Conservation (phyloP, 2,888 invertebrate species). For the Heliconius ismenius region DNA sequence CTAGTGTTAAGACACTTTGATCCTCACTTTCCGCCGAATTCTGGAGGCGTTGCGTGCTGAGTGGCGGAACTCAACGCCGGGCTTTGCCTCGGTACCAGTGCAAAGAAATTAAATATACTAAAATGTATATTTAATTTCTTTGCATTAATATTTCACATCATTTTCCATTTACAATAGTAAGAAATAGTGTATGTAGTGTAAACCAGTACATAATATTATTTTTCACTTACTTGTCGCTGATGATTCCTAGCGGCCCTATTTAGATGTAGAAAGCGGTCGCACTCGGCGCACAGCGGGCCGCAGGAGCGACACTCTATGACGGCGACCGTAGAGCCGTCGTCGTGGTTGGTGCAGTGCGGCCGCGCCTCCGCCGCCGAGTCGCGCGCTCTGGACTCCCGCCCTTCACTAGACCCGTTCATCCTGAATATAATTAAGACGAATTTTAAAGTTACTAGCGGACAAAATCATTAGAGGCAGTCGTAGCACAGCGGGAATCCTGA, state of each 20-base stretch:
- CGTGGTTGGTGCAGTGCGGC: constrained; percentile 96
- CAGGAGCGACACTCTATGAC: constrained; percentile 96
- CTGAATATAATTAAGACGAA: constrained; percentile 43
- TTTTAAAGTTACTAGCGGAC: too few relatives aligned
- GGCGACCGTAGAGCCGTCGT: constrained; percentile 95
- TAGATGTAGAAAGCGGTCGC: constrained; percentile 96
- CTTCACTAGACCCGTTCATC: constrained; percentile 54
- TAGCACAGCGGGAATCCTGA: neutral
- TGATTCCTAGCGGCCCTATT: constrained; percentile 93
- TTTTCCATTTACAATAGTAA: too few relatives aligned
- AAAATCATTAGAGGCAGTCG: neutral
- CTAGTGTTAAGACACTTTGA: too few relatives aligned
- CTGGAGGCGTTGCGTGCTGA: too few relatives aligned
- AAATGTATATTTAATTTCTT: too few relatives aligned
- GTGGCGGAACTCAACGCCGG: too few relatives aligned
- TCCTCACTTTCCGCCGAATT: too few relatives aligned
- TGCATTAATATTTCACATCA: too few relatives aligned
- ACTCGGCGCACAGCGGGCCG: constrained; percentile 96
- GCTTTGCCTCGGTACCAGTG: too few relatives aligned
- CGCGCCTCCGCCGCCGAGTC: constrained; percentile 74
- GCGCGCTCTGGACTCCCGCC: constrained; percentile 53
- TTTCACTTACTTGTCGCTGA: constrained; percentile 85
- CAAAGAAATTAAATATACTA: too few relatives aligned
- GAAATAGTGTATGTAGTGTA: too few relatives aligned
- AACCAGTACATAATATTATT: too few relatives aligned